Evolutionary conservation across 1,140 invertebrate species (phyloP), one percentile per base, ranked within the genome.

Genomic region (Conus betulinus): DNA sequence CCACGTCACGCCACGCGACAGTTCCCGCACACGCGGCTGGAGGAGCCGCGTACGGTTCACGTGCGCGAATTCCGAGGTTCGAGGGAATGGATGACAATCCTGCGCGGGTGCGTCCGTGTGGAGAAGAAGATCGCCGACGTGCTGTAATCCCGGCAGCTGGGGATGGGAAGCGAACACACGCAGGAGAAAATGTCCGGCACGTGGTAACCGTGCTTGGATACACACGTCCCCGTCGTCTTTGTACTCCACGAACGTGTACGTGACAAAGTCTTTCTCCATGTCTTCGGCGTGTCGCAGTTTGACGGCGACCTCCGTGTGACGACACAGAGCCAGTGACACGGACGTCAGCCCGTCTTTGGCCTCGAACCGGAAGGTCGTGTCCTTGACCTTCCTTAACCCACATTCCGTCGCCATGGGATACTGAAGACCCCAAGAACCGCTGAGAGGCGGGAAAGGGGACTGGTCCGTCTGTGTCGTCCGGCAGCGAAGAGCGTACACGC

Each of bases 401-500:
- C 57, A 84, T n/a, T 60, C 57, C 51, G 82, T 84, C 5, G 82
- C 82, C 51, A 52, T 63, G n/a, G 82, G 82, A 63, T 84, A 52
- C 51, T 63, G 53, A 5, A 60, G n/a, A 3, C 82, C 82, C 82
- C 53, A 63, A 20, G 11, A 71, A 7, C 67, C 67, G 11, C 20
- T 71, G 67, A 71, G 11, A 7, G 67, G 13, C 17, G 67, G 67
- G 67, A 71, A 71, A 7, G 67, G 67, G 23, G 67, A 71, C 20
- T 71, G 67, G 67, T 13, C 13, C 11, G 78, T 79, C 39, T 27
- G 7, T 79, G 78, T 0, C 1, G n/a, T 71, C 11, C 39, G 8
- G 5, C 78, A 79, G 27, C 51, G 27, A n/a, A 79, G 7, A 20
- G 51, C 78, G 78, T 79, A 79, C 11, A 52, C 51, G 78, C 27